Evolutionary conservation across 2,797 vertebrate species (phyloP).

Genomic region (Oceanodroma leucorhoa): DNA sequence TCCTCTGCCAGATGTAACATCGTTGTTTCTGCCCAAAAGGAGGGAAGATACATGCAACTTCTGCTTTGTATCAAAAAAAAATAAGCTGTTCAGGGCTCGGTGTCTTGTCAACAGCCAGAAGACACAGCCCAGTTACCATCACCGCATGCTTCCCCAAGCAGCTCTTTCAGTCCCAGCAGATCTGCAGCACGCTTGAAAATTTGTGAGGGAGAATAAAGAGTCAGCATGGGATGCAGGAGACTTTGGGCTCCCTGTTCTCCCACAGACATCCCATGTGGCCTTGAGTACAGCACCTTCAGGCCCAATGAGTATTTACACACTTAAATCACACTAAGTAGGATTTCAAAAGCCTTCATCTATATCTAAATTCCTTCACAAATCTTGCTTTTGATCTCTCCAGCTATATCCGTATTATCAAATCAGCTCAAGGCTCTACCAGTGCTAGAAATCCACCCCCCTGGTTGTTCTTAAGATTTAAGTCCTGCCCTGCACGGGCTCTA

Average conservation of each 20-base stretch:
- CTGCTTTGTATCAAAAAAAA: neutral
- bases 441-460: neutral
- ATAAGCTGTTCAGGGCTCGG: neutral
- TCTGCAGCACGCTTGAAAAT: neutral
- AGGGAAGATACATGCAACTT: neutral
- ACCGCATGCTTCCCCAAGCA: neutral
- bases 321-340: neutral
- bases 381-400: neutral
- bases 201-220: neutral
- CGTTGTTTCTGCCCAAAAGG: neutral
- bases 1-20: neutral
- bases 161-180: neutral
- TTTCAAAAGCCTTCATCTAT: neutral
- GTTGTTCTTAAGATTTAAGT: neutral
- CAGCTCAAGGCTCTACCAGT: neutral
- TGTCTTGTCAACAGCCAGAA: neutral
- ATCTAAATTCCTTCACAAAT: neutral
- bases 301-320: neutral
- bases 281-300: neutral
- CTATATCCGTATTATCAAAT: neutral
- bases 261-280: neutral
- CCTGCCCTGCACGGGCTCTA: neutral
- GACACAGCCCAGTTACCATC: neutral
- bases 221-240: fast-evolving
- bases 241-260: neutral